A percentile compares a stretch with the other conserved stretches of the same genome.
Evolutionary conservation across 2,113 vertebrate genomes (phyloP).

Genomic region (Actinemys pallida): DNA sequence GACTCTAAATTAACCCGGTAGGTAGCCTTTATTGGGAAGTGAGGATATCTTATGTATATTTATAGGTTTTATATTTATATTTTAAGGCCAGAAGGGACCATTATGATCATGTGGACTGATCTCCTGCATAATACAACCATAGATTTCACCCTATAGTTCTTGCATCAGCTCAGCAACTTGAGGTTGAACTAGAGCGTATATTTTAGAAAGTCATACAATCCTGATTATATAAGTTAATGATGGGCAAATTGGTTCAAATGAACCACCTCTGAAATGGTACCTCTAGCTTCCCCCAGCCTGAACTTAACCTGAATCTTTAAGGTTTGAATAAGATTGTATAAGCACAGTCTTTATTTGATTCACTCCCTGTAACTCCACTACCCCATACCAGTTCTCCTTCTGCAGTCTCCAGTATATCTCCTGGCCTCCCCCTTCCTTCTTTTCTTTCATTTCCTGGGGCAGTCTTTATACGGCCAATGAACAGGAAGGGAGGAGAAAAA

Average conservation of each 20-base stretch:
- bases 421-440: neutral
- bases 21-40: conserved; percentile 34
- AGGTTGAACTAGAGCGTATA: accelerated
- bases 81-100: conserved; percentile 28
- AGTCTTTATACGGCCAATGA: neutral
- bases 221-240: neutral
- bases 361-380: neutral
- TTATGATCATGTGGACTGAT: conserved; percentile 10
- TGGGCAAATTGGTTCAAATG: neutral
- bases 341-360: neutral
- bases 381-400: neutral
- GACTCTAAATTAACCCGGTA: conserved; percentile 16
- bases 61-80: neutral
- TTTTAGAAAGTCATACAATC: neutral
- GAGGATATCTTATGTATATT: neutral
- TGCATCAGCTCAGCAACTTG: neutral
- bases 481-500: neutral
- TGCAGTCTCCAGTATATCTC: neutral
- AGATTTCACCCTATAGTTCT: neutral
- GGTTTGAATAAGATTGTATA: neutral
- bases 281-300: neutral
- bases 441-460: neutral
- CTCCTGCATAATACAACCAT: neutral
- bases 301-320: neutral
- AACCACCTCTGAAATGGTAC: neutral